A percentile compares a stretch with the other conserved stretches of the same genome.
Evolutionary conservation across 2,113 vertebrate genomes (phyloP).

Genomic region (Vombatus ursinus): DNA sequence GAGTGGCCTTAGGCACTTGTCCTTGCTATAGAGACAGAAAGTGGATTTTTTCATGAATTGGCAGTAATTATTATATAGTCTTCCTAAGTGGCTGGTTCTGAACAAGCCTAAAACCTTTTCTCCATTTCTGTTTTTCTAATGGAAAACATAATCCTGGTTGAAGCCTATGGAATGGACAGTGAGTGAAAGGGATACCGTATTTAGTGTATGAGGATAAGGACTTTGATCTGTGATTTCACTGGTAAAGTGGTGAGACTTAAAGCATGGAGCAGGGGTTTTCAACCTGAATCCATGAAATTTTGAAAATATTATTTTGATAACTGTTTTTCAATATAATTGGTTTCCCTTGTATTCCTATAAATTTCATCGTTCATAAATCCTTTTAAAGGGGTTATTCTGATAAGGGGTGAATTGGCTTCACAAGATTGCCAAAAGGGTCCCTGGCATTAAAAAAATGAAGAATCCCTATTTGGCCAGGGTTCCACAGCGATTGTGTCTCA

Average conservation of each 20-base stretch:
- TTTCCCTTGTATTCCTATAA: neutral
- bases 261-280: neutral
- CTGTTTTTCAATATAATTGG: neutral
- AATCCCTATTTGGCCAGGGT: neutral
- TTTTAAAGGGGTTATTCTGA: neutral
- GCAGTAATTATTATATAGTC: neutral
- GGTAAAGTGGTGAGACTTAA: neutral
- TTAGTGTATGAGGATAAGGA: neutral
- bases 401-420: neutral
- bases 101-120: neutral
- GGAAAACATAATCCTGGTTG: neutral
- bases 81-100: neutral
- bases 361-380: neutral
- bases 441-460: neutral
- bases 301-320: neutral
- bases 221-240: neutral
- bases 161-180: neutral
- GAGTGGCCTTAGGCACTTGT: constrained; percentile 50
- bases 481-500: neutral
- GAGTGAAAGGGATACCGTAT: neutral
- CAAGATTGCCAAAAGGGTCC: neutral
- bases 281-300: neutral
- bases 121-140: neutral
- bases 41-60: constrained; percentile 36
- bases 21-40: constrained; percentile 66